A percentile compares a stretch with the other conserved stretches of the same genome.
phyloP scores from a whole-genome alignment of 1,140 invertebrate genomes.

The Caenorhabditis latens region DNA sequence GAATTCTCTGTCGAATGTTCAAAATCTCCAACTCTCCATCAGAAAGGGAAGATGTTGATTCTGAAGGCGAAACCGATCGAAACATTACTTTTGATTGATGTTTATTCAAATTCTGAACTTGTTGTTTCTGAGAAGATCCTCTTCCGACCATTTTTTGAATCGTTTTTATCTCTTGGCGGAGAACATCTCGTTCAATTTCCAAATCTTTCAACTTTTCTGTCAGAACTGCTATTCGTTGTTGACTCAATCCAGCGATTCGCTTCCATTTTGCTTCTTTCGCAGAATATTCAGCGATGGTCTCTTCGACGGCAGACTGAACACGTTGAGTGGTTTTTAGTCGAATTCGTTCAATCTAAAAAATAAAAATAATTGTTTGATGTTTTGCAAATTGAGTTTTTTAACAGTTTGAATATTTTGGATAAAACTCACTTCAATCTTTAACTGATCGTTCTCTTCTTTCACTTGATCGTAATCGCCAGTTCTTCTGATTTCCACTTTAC shows the following conservation, averaged over 20 bases:
- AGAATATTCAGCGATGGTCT: constrained; percentile 25
- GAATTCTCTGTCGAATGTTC: constrained; percentile 53
- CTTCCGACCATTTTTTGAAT: constrained; percentile 25
- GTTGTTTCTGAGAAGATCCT: not conserved
- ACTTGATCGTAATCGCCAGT: constrained; percentile 29
- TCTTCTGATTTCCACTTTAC: constrained; percentile 26
- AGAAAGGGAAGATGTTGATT: constrained; percentile 52
- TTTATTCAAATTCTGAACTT: not conserved
- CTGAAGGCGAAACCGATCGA: not conserved
- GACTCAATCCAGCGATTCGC: not conserved
- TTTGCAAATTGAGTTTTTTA: too few species aligned
- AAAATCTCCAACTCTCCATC: constrained; percentile 55
- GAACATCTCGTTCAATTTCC: constrained; percentile 26
- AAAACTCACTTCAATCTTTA: constrained; percentile 13
- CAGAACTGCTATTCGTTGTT: constrained; percentile 16
- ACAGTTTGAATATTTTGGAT: not conserved
- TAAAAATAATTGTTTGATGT: not conserved
- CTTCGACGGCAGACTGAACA: constrained; percentile 3
- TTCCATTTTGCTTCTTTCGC: constrained; percentile 42
- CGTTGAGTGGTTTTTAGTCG: not conserved
- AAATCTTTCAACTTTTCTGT: constrained; percentile 14
- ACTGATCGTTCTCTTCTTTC: constrained; percentile 35
- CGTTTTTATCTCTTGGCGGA: constrained; percentile 3
- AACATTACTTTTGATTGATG: not conserved
- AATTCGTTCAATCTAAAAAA: constrained; percentile 17